phyloP scores from a whole-genome alignment of 2,113 vertebrate genomes.

The Microcebus griseorufus region DNA sequence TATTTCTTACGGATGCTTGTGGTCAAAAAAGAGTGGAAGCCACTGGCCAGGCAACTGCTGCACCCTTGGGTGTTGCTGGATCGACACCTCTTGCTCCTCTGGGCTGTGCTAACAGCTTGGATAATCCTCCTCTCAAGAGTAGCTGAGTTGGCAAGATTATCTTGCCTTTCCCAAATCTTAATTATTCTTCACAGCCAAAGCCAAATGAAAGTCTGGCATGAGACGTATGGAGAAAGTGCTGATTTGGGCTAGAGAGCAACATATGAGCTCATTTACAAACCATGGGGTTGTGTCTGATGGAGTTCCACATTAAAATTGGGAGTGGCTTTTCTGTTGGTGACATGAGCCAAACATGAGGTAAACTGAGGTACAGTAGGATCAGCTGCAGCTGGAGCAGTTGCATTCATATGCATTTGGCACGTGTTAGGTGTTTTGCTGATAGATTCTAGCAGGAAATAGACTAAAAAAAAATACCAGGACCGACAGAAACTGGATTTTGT shows the following conservation, averaged over 20 bases:
- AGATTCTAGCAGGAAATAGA: constrained; percentile 54
- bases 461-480: constrained; percentile 54
- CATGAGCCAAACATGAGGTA: constrained; percentile 63
- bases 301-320: constrained; percentile 61
- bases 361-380: constrained; percentile 58
- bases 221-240: constrained; percentile 51
- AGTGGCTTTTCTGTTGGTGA: constrained; percentile 55
- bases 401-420: constrained; percentile 25
- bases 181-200: constrained; percentile 66
- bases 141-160: constrained; percentile 43
- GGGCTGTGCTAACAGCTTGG: not conserved
- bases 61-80: not conserved
- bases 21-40: not conserved
- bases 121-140: constrained; percentile 41
- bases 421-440: constrained; percentile 50
- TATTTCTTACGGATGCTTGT: not conserved
- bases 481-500: constrained; percentile 11
- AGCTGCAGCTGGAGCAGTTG: constrained; percentile 61
- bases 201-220: constrained; percentile 51
- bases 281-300: constrained; percentile 56
- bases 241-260: constrained; percentile 65
- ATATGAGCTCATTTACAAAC: constrained; percentile 68
- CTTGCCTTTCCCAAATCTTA: constrained; percentile 56
- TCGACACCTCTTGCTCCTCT: not conserved
- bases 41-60: not conserved